Percentiles rank a stretch among this genome's conserved stretches.
Evolutionary conservation across 2,797 vertebrate genomes (phyloP).

Genomic region (Melopsittacus undulatus): DNA sequence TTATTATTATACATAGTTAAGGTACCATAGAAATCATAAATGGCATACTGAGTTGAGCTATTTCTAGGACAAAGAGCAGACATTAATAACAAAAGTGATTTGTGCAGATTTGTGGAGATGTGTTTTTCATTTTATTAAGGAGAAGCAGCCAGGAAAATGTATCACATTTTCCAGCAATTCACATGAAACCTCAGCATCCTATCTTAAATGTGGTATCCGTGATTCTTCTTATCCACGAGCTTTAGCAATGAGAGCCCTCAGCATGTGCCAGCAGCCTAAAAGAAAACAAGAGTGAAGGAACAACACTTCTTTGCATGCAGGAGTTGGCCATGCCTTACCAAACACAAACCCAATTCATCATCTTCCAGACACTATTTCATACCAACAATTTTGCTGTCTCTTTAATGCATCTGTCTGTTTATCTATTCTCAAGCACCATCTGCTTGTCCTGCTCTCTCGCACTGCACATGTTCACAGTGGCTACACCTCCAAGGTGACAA

Average conservation of each 20-base stretch:
- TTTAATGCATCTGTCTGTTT: slow-evolving; percentile 67
- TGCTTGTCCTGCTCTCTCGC: slow-evolving; percentile 46
- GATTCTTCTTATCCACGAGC: neutral
- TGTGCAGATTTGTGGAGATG: neutral
- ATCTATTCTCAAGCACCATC: slow-evolving; percentile 51
- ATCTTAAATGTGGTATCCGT: neutral
- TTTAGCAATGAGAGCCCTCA: neutral
- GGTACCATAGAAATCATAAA: neutral
- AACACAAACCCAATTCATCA: slow-evolving; percentile 31
- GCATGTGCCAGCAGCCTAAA: neutral
- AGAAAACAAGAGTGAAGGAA: neutral
- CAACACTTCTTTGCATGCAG: neutral
- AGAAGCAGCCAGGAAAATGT: neutral
- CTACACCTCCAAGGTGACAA: slow-evolving; percentile 71
- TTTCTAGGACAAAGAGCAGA: neutral
- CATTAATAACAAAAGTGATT: neutral
- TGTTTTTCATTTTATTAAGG: neutral
- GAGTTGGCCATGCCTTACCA: neutral
- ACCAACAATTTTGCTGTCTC: slow-evolving; percentile 17
- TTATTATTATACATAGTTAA: neutral
- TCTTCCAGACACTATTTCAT: neutral
- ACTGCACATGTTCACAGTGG: neutral
- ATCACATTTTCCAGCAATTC: neutral
- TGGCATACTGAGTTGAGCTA: neutral
- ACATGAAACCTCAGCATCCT: neutral